Evolutionary conservation across 1,140 invertebrate species (phyloP).

Genomic region (Stegodyphus mimosarum): DNA sequence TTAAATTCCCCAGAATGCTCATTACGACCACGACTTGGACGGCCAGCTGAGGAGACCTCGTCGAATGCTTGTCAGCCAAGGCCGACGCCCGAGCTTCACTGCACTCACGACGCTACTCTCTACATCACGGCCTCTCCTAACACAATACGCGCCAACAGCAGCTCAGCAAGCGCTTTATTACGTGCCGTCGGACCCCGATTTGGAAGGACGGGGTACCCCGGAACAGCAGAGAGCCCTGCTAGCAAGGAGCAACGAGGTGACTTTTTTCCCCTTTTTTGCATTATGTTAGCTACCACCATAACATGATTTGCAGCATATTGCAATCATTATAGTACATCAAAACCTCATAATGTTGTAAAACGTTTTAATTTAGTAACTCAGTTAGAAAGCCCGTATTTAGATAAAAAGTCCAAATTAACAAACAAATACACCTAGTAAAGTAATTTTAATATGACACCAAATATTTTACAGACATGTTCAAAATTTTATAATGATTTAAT

Average conservation of each 20-base stretch:
- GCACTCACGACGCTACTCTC: constrained; percentile 59
- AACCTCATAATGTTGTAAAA: too few species aligned
- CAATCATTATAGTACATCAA: too few species aligned
- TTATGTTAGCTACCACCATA: neutral
- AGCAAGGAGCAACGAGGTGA: constrained; percentile 46
- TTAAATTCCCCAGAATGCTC: constrained; percentile 65
- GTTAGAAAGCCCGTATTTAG: too few species aligned
- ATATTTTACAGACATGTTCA: too few species aligned
- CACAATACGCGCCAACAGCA: constrained; percentile 43
- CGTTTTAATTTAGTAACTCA: too few species aligned
- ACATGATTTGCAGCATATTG: too few species aligned
- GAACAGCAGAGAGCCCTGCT: constrained; percentile 42
- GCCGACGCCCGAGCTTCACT: constrained; percentile 63
- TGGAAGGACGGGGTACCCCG: constrained; percentile 32
- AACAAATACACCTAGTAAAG: too few species aligned
- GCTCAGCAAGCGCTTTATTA: constrained; percentile 34
- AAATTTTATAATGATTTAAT: too few species aligned
- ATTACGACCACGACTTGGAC: constrained; percentile 66
- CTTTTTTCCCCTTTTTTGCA: neutral
- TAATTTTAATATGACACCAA: too few species aligned
- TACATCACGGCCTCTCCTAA: constrained; percentile 64
- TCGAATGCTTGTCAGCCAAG: constrained; percentile 63
- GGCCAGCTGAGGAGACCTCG: constrained; percentile 65
- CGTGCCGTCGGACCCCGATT: constrained; percentile 43
- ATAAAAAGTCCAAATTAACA: too few species aligned